Conservation (phyloP, 1,140 invertebrate genomes). For the Venturia canescens region DNA sequence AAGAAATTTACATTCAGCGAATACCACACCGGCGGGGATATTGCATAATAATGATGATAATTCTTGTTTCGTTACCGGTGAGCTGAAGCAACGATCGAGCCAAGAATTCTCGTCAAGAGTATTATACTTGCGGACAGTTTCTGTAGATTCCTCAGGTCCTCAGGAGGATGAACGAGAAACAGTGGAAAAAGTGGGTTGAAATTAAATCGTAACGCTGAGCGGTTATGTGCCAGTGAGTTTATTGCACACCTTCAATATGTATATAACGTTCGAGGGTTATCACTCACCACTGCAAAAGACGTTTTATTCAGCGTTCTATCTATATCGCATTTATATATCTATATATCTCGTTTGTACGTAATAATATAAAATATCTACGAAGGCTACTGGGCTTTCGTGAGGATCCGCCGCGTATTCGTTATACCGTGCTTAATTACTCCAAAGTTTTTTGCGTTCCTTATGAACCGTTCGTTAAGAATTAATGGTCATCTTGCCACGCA, state of each 20-base stretch:
- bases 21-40: not conserved
- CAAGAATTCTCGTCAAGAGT: conserved; percentile 18
- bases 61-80: conserved; percentile 4
- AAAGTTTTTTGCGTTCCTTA: conserved; percentile 16
- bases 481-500: conserved; percentile 34
- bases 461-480: conserved; percentile 50
- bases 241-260: not conserved
- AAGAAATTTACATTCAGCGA: not conserved
- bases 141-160: not conserved
- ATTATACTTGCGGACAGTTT: not conserved
- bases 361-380: not conserved
- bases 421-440: conserved; percentile 4
- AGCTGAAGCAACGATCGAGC: not conserved
- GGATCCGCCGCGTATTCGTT: not conserved
- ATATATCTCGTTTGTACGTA: not conserved
- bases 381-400: not conserved
- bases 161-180: conserved; percentile 6
- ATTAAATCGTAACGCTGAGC: conserved; percentile 58
- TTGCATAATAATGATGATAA: conserved; percentile 1
- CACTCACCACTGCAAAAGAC: no score
- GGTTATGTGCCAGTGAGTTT: conserved; percentile 31
- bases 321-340: no score
- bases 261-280: no score
- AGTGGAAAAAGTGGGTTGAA: conserved; percentile 49
- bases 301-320: no score